Evolutionary conservation across 2,113 vertebrate species (phyloP).

Genomic region (Sylvietta virens): DNA sequence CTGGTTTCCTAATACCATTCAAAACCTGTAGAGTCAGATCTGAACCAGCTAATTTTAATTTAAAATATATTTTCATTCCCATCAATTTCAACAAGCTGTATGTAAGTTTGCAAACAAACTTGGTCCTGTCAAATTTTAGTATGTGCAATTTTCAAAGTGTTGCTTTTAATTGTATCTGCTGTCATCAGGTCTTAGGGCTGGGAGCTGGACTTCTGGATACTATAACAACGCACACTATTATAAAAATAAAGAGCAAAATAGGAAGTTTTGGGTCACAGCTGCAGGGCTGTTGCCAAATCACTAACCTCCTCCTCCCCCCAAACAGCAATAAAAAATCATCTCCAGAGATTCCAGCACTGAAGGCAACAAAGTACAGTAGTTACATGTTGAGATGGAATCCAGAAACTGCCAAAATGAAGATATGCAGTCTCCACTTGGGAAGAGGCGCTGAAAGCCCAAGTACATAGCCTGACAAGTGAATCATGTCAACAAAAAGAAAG

Average conservation of each 20-base stretch:
- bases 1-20: neutral
- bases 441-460: constrained; percentile 49
- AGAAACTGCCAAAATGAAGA: constrained; percentile 62
- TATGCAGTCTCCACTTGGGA: constrained; percentile 55
- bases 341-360: constrained; percentile 38
- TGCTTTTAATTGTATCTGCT: constrained; percentile 40
- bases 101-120: neutral
- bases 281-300: constrained; percentile 34
- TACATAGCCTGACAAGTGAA: constrained; percentile 58
- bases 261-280: constrained; percentile 40
- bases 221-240: neutral
- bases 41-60: neutral
- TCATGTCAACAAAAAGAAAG: constrained; percentile 60
- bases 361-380: constrained; percentile 53
- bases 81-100: neutral
- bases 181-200: neutral
- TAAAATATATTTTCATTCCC: neutral
- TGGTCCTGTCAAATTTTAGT: constrained; percentile 13
- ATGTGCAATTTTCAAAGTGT: neutral
- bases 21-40: neutral
- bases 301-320: neutral
- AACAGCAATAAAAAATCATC: constrained; percentile 49
- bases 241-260: constrained; percentile 31
- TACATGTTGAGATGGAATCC: constrained; percentile 55
- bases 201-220: constrained; percentile 28